A percentile compares a stretch with the other conserved stretches of the same genome.
These are phyloP conservation scores for Syngnathoides biaculeatus DNA, from an alignment of 2,113 vertebrate species.

Conservation along the genomic window DNA sequence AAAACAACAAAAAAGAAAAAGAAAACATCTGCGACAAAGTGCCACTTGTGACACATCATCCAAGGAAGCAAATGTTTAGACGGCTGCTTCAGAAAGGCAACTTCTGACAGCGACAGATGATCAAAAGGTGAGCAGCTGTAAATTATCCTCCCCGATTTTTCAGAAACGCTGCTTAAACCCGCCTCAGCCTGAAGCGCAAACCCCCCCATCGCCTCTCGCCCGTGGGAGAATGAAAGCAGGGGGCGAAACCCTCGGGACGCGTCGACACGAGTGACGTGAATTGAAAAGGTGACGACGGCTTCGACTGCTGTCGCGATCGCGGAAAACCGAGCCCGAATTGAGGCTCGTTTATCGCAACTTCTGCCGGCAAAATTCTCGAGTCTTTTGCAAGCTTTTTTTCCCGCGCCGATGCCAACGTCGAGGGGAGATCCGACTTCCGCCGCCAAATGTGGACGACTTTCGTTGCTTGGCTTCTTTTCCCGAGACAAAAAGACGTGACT, in stretches of 20 bases:
- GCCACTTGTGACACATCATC: constrained; percentile 67
- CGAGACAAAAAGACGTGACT: too few relatives aligned
- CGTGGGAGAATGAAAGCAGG: constrained; percentile 28
- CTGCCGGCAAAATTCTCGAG: too few relatives aligned
- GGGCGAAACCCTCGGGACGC: constrained; percentile 1
- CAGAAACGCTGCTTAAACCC: constrained; percentile 60
- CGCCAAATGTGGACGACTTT: too few relatives aligned
- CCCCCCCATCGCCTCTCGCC: constrained; percentile 45
- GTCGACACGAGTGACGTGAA: not conserved
- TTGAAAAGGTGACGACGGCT: not conserved
- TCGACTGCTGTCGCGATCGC: too few relatives aligned
- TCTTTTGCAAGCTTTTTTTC: too few relatives aligned
- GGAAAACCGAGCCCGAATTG: not conserved
- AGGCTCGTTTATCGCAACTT: not conserved
- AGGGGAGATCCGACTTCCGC: too few relatives aligned
- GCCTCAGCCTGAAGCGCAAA: constrained; percentile 66
- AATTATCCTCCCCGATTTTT: constrained; percentile 41
- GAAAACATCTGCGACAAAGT: constrained; percentile 52
- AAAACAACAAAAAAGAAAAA: constrained; percentile 34
- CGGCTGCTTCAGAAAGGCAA: constrained; percentile 63
- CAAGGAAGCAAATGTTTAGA: constrained; percentile 56
- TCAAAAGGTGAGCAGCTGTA: constrained; percentile 52
- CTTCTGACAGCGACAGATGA: constrained; percentile 65
- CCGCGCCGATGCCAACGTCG: too few relatives aligned
- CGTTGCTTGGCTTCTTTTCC: too few relatives aligned